A percentile compares a stretch with the other conserved stretches of the same genome.
phyloP scores from a whole-genome alignment of 2,888 invertebrate species.

The Pterostichus niger region DNA sequence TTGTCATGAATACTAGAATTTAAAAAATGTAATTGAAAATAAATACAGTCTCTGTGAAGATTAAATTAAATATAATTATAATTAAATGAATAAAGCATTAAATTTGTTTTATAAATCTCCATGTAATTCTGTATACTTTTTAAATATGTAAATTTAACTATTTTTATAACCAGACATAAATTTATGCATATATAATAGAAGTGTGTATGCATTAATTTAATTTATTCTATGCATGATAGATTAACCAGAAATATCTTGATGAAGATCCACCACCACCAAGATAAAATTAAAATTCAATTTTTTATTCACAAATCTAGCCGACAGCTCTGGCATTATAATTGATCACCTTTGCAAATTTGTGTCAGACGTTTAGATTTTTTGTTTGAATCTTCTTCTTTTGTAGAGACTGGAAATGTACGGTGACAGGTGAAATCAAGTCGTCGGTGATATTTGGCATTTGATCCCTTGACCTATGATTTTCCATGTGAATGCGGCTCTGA shows the following conservation, averaged over 20 bases:
- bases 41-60: no score
- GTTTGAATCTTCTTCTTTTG: neutral
- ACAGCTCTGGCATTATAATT: neutral
- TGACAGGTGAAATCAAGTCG: conserved; percentile 39
- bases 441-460: conserved; percentile 16
- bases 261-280: neutral
- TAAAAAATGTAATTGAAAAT: no score
- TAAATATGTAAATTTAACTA: conserved; percentile 2
- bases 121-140: neutral
- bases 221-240: neutral
- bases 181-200: neutral
- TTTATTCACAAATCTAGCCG: neutral
- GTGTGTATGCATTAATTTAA: neutral
- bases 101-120: no score
- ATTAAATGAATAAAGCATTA: no score
- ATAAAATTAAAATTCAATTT: conserved; percentile 21
- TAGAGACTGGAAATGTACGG: neutral
- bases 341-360: neutral
- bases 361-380: neutral
- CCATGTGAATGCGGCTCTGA: conserved; percentile 30
- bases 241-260: neutral
- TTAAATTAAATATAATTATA: no score
- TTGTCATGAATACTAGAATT: no score
- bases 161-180: neutral
- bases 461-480: conserved; percentile 37